Conservation (phyloP, 2,113 vertebrate genomes). For the Mesocricetus auratus region DNA sequence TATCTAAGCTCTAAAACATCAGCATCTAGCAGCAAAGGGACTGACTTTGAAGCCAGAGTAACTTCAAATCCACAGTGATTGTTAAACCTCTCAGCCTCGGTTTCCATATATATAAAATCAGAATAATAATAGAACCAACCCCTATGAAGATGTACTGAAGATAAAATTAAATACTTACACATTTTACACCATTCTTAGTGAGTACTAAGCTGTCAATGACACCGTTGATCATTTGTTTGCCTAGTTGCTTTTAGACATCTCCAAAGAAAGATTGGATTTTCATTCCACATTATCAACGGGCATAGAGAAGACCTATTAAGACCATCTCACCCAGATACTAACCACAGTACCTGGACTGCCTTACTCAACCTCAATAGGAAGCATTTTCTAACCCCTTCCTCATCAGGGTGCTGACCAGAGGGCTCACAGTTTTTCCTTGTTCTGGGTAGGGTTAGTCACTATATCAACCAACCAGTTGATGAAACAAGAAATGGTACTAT, state of each 20-base stretch:
- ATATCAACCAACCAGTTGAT: not conserved
- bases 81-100: not conserved
- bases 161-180: not conserved
- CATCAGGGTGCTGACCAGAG: not conserved
- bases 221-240: not conserved
- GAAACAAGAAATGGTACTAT: conserved; percentile 76
- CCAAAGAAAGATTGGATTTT: conserved; percentile 1
- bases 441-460: conserved; percentile 59
- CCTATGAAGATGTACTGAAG: not conserved
- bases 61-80: not conserved
- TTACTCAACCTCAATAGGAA: not conserved
- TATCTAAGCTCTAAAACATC: not conserved
- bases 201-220: not conserved
- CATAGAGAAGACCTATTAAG: not conserved
- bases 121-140: not conserved
- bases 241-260: not conserved
- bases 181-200: not conserved
- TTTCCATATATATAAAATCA: not conserved
- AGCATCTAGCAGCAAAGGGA: not conserved
- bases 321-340: not conserved
- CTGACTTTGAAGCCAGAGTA: not conserved
- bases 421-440: conserved; percentile 25
- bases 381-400: not conserved
- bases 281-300: not conserved
- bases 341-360: not conserved